Conservation (phyloP, 2,113 vertebrate genomes). For the Corapipo altera region DNA sequence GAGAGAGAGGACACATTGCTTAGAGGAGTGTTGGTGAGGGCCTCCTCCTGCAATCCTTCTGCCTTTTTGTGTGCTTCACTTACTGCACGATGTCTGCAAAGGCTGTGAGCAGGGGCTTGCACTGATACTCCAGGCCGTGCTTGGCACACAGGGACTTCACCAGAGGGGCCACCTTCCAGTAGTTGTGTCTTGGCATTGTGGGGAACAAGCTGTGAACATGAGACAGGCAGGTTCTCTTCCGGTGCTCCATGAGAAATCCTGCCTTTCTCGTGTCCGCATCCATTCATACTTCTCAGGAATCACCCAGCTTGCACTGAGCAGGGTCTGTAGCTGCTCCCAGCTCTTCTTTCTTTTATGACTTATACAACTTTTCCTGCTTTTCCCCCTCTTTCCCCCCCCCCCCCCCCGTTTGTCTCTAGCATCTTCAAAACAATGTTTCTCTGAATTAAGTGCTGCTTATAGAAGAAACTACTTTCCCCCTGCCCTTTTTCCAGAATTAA, state of each 20-base stretch:
- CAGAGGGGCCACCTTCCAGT: conserved; percentile 78
- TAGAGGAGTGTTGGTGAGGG: background rate
- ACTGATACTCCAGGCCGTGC: conserved; percentile 70
- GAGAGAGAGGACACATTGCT: background rate
- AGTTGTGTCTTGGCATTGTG: conserved; percentile 76
- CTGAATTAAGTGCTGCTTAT: background rate
- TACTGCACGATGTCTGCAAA: conserved; percentile 78
- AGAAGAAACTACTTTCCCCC: background rate
- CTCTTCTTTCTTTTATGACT: background rate
- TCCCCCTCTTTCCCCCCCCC: background rate
- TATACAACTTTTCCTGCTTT: background rate
- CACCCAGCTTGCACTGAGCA: background rate
- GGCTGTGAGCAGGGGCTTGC: conserved; percentile 70
- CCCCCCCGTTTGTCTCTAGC: background rate
- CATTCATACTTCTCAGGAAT: background rate
- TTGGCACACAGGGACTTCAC: conserved; percentile 79
- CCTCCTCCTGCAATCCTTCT: background rate
- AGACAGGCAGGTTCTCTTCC: background rate
- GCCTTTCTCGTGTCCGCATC: background rate
- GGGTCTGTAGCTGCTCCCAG: background rate
- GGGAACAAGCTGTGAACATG: conserved; percentile 74
- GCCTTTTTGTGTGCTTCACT: background rate
- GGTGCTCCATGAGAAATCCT: background rate
- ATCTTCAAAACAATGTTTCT: background rate
- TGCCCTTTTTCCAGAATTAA: background rate